phyloP scores from a whole-genome alignment of 2,888 invertebrate species.

The Apodemia mormo region DNA sequence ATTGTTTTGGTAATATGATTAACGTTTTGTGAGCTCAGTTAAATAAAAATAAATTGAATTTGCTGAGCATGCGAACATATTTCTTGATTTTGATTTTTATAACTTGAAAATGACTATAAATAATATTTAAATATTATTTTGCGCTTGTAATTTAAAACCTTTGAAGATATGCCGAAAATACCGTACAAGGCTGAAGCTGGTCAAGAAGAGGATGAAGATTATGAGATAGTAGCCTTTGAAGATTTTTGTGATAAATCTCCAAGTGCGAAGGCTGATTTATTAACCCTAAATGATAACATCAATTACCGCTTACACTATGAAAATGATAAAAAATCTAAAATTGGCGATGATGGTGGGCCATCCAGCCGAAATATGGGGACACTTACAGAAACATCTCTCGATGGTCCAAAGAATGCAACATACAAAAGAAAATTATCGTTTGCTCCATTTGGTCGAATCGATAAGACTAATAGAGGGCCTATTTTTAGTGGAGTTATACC shows the following conservation, averaged over 20 bases:
- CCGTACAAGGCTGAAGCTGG: slow-evolving; percentile 70
- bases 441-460: slow-evolving; percentile 64
- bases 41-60: too few relatives aligned
- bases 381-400: slow-evolving; percentile 68
- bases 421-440: slow-evolving; percentile 61
- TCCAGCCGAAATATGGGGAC: slow-evolving; percentile 55
- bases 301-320: slow-evolving; percentile 77
- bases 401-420: slow-evolving; percentile 58
- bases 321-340: slow-evolving; percentile 57
- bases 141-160: slow-evolving; percentile 23
- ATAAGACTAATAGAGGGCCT: slow-evolving; percentile 51
- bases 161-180: slow-evolving; percentile 69
- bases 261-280: slow-evolving; percentile 76
- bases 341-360: slow-evolving; percentile 58
- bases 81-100: background rate
- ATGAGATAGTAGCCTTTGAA: slow-evolving; percentile 82
- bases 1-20: too few relatives aligned
- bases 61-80: background rate
- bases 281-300: slow-evolving; percentile 77
- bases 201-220: slow-evolving; percentile 67
- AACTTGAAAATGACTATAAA: background rate
- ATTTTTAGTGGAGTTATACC: slow-evolving; percentile 67
- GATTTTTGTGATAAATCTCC: slow-evolving; percentile 82
- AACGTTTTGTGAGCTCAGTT: too few relatives aligned
- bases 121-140: slow-evolving; percentile 15